Percentiles rank a stretch among this genome's conserved stretches.
These are phyloP conservation scores for Circaetus gallicus DNA, from an alignment of 2,113 vertebrate species.

Conservation along the genomic window DNA sequence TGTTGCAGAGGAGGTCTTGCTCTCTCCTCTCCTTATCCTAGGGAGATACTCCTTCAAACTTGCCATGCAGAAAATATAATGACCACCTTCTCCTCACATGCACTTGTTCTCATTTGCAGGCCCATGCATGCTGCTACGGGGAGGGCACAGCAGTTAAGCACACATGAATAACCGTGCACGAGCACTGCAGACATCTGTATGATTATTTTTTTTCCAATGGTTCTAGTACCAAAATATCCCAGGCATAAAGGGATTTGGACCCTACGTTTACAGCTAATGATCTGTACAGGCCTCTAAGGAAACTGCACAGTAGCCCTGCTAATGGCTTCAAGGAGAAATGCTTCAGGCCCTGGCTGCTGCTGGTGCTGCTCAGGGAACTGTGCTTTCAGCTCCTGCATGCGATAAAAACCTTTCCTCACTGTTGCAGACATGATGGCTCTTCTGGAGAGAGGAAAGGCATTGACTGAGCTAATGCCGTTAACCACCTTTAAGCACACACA, in stretches of 20 bases:
- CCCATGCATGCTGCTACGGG: background rate
- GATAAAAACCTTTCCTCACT: background rate
- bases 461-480: conserved; percentile 1
- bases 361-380: background rate
- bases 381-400: background rate
- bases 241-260: background rate
- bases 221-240: background rate
- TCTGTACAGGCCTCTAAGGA: background rate
- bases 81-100: background rate
- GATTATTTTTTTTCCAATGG: background rate
- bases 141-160: background rate
- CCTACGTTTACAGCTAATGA: background rate
- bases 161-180: background rate
- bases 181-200: background rate
- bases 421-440: background rate
- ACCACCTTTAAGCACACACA: background rate
- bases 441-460: conserved; percentile 5
- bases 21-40: background rate
- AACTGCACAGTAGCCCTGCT: background rate
- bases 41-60: background rate
- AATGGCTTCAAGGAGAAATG: background rate
- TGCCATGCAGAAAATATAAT: background rate
- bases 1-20: background rate
- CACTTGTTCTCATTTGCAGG: background rate
- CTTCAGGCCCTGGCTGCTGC: background rate